phyloP scores from a whole-genome alignment of 37 sponge, comb jelly and placozoan genomes.

The Chondrosia reniformis region DNA sequence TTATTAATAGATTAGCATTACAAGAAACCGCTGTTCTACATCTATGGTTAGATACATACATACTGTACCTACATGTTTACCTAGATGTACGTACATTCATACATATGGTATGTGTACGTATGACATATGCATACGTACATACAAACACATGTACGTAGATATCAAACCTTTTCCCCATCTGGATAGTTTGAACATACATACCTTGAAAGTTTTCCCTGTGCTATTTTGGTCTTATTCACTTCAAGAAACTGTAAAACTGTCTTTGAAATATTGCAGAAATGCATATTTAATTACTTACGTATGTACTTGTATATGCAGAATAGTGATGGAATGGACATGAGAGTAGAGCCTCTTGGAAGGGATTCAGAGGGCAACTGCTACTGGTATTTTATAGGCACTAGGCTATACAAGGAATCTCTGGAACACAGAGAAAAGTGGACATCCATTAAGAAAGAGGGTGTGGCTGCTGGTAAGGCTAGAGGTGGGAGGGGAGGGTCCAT shows the following conservation, averaged over 20 bases:
- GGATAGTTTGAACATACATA: too few relatives aligned
- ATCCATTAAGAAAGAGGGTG: neutral
- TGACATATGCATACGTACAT: constrained; percentile 1
- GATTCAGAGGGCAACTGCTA: constrained; percentile 58
- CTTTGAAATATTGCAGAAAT: too few relatives aligned
- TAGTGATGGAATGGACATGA: constrained; percentile 39
- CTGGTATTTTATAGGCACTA: constrained; percentile 84
- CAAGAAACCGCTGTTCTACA: neutral
- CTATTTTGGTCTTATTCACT: too few relatives aligned
- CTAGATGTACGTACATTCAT: neutral
- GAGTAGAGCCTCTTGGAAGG: constrained; percentile 61
- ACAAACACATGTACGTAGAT: neutral
- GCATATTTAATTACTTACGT: neutral
- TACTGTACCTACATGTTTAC: neutral
- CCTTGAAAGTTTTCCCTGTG: too few relatives aligned
- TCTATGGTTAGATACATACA: neutral
- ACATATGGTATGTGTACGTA: neutral
- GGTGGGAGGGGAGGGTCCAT: neutral
- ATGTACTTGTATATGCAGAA: constrained; percentile 32
- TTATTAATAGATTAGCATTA: too few relatives aligned
- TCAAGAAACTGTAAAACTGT: too few relatives aligned
- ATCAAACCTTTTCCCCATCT: too few relatives aligned
- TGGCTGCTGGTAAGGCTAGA: neutral
- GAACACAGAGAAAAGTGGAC: constrained; percentile 33
- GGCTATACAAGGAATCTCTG: constrained; percentile 63